A percentile compares a stretch with the other conserved stretches of the same genome.
These are phyloP conservation scores for Hycleus cichorii DNA, from an alignment of 1,140 invertebrate genomes.

Conservation along the genomic window DNA sequence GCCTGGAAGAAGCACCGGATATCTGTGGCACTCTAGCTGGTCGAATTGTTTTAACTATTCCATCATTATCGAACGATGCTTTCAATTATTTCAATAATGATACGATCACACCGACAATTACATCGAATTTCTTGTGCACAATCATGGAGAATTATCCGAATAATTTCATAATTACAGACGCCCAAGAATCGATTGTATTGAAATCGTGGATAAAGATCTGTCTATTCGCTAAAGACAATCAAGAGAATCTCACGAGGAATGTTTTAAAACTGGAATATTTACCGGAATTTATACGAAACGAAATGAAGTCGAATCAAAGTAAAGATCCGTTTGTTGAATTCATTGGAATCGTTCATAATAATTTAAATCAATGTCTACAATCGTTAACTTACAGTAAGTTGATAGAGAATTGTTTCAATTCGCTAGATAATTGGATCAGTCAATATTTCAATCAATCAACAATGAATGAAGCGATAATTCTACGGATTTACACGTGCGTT, in stretches of 20 bases:
- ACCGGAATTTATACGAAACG: slow-evolving; percentile 17
- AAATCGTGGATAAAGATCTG: slow-evolving; percentile 31
- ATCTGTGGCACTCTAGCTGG: slow-evolving; percentile 28
- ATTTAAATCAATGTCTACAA: slow-evolving; percentile 17
- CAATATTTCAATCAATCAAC: slow-evolving; percentile 23
- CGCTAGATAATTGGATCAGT: slow-evolving; percentile 24
- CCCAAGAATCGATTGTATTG: slow-evolving; percentile 24
- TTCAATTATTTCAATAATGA: slow-evolving; percentile 26
- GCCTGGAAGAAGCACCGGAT: slow-evolving; percentile 8
- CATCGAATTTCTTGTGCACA: slow-evolving; percentile 18
- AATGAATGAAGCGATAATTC: slow-evolving; percentile 21
- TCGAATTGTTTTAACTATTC: slow-evolving; percentile 19
- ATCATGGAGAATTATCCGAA: slow-evolving; percentile 25
- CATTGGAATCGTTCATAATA: slow-evolving; percentile 1
- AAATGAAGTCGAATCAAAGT: slow-evolving; percentile 5
- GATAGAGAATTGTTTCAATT: slow-evolving; percentile 28
- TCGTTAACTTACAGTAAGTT: slow-evolving; percentile 20
- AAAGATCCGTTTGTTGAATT: slow-evolving; percentile 27
- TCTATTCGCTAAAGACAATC: slow-evolving; percentile 19
- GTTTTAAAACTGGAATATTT: slow-evolving; percentile 27
- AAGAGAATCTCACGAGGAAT: slow-evolving; percentile 19
- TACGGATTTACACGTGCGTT: slow-evolving; percentile 29
- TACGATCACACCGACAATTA: slow-evolving; percentile 18
- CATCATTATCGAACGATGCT: slow-evolving; percentile 17
- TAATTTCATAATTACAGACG: slow-evolving; percentile 18